phyloP scores from a whole-genome alignment of 2,888 invertebrate species.

The Trichacis sp. region DNA sequence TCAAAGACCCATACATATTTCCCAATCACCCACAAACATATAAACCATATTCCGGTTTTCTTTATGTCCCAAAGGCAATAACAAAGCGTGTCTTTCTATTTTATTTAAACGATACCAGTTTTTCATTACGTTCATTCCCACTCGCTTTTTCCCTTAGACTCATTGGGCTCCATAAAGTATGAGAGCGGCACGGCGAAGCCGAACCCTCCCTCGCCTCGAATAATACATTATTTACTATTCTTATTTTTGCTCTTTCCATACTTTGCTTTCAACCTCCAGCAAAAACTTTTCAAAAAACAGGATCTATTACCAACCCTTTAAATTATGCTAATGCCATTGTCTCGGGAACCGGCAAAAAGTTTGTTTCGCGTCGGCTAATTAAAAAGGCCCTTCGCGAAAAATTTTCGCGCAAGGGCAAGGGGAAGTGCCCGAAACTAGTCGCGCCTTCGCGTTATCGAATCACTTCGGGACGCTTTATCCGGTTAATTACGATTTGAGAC shows the following conservation, averaged over 20 bases:
- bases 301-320: constrained; percentile 39
- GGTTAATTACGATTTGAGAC: too few species aligned
- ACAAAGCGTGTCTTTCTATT: constrained; percentile 65
- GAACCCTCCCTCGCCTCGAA: constrained; percentile 50
- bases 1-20: too few species aligned
- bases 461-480: too few species aligned
- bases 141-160: constrained; percentile 49
- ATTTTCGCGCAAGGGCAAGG: too few species aligned
- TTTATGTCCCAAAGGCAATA: constrained; percentile 46
- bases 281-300: constrained; percentile 30
- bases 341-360: background rate
- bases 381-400: background rate
- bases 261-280: constrained; percentile 17
- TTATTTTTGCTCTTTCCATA: constrained; percentile 56
- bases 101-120: constrained; percentile 67
- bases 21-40: too few species aligned
- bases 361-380: background rate
- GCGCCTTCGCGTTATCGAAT: too few species aligned
- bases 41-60: too few species aligned
- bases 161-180: constrained; percentile 35
- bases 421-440: too few species aligned
- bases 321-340: constrained; percentile 4
- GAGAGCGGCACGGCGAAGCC: constrained; percentile 32
- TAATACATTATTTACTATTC: constrained; percentile 64
- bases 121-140: constrained; percentile 66